Evolutionary conservation across 2,113 vertebrate genomes (phyloP), one percentile per base, ranked within the genome.

Genomic region (Elgaria multicarinata): DNA sequence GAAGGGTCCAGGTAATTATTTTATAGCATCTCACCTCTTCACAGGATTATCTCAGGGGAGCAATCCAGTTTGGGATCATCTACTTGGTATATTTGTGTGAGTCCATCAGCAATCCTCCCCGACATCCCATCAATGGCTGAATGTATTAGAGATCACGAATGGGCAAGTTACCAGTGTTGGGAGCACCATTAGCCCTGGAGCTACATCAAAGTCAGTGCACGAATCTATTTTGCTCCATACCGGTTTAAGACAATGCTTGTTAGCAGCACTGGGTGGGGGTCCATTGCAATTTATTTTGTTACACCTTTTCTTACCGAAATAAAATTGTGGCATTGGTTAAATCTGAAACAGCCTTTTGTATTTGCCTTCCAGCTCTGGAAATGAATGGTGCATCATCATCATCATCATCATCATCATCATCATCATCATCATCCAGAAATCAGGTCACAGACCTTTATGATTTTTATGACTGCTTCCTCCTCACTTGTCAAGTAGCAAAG

Each of bases 401-500:
- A n/a, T n/a, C n/a, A n/a, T n/a, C n/a, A n/a, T n/a, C n/a, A n/a
- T n/a, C n/a, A n/a, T n/a, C n/a, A n/a, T n/a, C n/a, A n/a, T n/a
- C n/a, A n/a, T n/a, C n/a, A n/a, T n/a, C n/a, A n/a, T n/a, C n/a
- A n/a, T 83, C 9, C 2, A 87, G 53, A 69, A 92, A 90, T 33
- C 79, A 71, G 39, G 83, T 75, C 67, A 88, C 33, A 8, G 20
- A 22, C 5, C 62, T 91, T 77, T 1, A 83, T 76, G n/a, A 69
- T 85, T 74, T 82, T 55, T 81, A 42, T 90, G 28, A 69, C 33
- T 83, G 28, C 31, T 89, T 90, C 75, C 74, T 26, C 6, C 22
- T 66, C 53, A 28, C 6, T 83, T 94, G 39, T 90, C 42, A 83
- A 88, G 86, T 81, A 93, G 55, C 86, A 55, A 90, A 91, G 42